Percentiles rank a stretch among this genome's conserved stretches.
These are phyloP conservation scores for Onychomys torridus DNA, from an alignment of 2,797 vertebrate genomes.

Conservation along the genomic window DNA sequence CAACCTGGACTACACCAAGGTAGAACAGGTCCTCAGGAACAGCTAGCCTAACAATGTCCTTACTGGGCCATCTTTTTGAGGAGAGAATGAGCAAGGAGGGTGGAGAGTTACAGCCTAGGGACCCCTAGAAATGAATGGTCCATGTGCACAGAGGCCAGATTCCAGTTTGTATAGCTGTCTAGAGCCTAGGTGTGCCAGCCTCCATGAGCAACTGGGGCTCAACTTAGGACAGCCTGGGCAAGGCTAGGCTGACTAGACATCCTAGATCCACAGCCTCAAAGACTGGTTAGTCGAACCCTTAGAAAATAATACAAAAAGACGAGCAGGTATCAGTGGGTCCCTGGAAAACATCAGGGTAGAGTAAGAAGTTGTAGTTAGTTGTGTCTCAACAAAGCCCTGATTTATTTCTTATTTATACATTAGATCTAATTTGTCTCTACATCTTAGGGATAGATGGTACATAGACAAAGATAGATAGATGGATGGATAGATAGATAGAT, in stretches of 20 bases:
- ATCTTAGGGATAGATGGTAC: not conserved
- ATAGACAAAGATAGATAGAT: not conserved
- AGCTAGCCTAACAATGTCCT: accelerated
- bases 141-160: not conserved
- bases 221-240: not conserved
- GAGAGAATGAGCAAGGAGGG: not conserved
- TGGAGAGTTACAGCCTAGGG: not conserved
- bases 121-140: not conserved
- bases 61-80: not conserved
- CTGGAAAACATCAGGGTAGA: not conserved
- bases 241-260: not conserved
- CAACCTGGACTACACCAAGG: not conserved
- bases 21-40: not conserved
- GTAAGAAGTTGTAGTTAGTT: not conserved
- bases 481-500: not conserved
- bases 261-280: not conserved
- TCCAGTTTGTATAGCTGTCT: accelerated
- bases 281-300: not conserved
- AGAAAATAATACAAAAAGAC: not conserved
- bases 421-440: not conserved
- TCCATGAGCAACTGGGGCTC: not conserved
- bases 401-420: not conserved
- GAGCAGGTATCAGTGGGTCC: accelerated
- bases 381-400: not conserved
- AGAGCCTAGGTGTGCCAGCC: not conserved